phyloP scores from a whole-genome alignment of 2,797 vertebrate species.

The Enteromius unitaeniatus region DNA sequence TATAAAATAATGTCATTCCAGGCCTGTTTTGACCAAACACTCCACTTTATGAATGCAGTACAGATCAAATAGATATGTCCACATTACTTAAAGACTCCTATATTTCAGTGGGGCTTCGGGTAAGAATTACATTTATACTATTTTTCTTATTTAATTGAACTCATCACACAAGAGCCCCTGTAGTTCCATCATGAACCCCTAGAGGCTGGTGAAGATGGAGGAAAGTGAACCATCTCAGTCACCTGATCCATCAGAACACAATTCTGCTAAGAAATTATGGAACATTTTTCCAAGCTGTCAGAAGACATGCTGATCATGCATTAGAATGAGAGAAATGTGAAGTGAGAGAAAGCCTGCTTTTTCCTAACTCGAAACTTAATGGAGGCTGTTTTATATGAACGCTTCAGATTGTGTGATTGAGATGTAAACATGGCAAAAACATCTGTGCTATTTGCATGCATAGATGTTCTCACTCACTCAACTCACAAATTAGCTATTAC shows the following conservation, averaged over 20 bases:
- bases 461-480: too few relatives aligned
- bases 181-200: not conserved
- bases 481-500: too few relatives aligned
- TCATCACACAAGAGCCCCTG: not conserved
- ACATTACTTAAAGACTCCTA: slow-evolving; percentile 53
- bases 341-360: not conserved
- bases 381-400: not conserved
- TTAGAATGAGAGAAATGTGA: slow-evolving; percentile 48
- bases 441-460: not conserved
- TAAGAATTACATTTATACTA: not conserved
- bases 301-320: slow-evolving; percentile 37
- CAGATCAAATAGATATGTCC: slow-evolving; percentile 58
- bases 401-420: not conserved
- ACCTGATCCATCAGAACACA: slow-evolving; percentile 48
- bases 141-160: not conserved
- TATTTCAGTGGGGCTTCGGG: slow-evolving; percentile 31
- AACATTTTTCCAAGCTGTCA: slow-evolving; percentile 44
- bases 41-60: slow-evolving; percentile 42
- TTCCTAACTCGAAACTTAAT: not conserved
- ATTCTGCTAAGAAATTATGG: slow-evolving; percentile 16
- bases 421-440: not conserved
- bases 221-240: slow-evolving; percentile 42
- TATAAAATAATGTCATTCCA: slow-evolving; percentile 22
- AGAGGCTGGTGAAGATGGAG: slow-evolving; percentile 4
- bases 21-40: slow-evolving; percentile 51